Evolutionary conservation across 1,140 invertebrate genomes (phyloP), one percentile per base, ranked within the genome.

Genomic region (Babylonia areolata): DNA sequence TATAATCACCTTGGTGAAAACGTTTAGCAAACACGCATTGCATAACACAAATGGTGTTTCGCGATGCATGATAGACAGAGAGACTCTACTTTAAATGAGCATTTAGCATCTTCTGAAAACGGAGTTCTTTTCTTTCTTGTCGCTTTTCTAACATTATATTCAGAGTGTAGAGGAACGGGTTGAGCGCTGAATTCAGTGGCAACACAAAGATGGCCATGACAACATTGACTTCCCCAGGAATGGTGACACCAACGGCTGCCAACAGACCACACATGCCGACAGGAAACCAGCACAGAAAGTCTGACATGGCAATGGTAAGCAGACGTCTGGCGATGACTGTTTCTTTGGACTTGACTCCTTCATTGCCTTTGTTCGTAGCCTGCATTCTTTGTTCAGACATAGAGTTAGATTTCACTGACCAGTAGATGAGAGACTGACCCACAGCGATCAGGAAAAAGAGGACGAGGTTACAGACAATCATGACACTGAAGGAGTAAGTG

Each of bases 211-310:
- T 73, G 71, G 71, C 71, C 71, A 73, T 73, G 71, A 31, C 71
- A n/a, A 73, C 71, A 37, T 73, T 73, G 71, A 73, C 71, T 31
- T 73, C 71, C 31, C 31, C 71, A 15, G 71, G 71, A 20, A 73
- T 73, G 71, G 20, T 31, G 35, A 37, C 35, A 35, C 20, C 71
- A 2, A 37, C 35, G 71, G 71, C 31, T 1, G 71, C 71, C 71
- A 73, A 11, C 71, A 73, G 31, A 28, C 71, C 71, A 15, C 31
- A 37, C n/a, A 73, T 11, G 6, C 71, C 71, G 71, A 73, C 35
- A 31, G 71, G 71, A 37, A 73, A 73, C 71, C 71, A 73, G 71
- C 71, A 73, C 31, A 73, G 35, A 20, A 73, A 73, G 9, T 73
- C 71, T 0, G 71, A 73, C 31, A 73, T 9, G 35, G 35, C 71